Conservation (phyloP, 2,797 vertebrate genomes). For the Falco cherrug region DNA sequence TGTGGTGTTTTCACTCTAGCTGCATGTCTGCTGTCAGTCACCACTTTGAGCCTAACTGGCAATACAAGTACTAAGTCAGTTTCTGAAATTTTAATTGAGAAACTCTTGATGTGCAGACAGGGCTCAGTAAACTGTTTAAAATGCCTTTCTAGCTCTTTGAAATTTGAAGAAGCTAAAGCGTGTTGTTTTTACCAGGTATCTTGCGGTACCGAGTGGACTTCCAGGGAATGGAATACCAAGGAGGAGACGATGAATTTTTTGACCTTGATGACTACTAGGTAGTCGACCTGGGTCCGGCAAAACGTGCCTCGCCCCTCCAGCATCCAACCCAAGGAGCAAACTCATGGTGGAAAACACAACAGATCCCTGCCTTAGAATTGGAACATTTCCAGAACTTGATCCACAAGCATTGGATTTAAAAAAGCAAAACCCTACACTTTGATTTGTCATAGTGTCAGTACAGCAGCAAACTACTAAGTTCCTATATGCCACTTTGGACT, state of each 20-base stretch:
- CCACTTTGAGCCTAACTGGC: neutral
- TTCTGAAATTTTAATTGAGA: rapidly evolving
- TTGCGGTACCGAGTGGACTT: constrained; percentile 99
- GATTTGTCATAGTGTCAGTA: constrained; percentile 85
- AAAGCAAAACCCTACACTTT: constrained; percentile 80
- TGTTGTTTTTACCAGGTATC: constrained; percentile 85
- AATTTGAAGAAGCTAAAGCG: neutral
- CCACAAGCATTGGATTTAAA: constrained; percentile 81
- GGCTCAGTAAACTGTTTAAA: neutral
- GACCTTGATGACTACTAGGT: constrained; percentile 99
- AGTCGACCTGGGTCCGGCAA: constrained; percentile 89
- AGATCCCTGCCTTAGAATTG: constrained; percentile 88
- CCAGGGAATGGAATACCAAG: constrained; percentile 99
- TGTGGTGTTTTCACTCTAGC: neutral
- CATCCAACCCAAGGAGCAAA: constrained; percentile 87
- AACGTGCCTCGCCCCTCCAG: constrained; percentile 85
- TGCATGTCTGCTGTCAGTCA: neutral
- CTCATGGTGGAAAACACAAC: constrained; percentile 84
- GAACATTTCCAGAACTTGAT: constrained; percentile 85
- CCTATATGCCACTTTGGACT: constrained; percentile 83
- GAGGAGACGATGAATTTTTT: constrained; percentile 98
- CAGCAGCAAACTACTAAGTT: constrained; percentile 87
- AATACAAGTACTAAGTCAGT: too few relatives aligned
- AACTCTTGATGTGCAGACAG: neutral
- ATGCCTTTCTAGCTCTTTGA: neutral